Percentiles rank a stretch among this genome's conserved stretches.
Conservation (phyloP, 2,113 vertebrate species). For the Prochilodus magdalenae region DNA sequence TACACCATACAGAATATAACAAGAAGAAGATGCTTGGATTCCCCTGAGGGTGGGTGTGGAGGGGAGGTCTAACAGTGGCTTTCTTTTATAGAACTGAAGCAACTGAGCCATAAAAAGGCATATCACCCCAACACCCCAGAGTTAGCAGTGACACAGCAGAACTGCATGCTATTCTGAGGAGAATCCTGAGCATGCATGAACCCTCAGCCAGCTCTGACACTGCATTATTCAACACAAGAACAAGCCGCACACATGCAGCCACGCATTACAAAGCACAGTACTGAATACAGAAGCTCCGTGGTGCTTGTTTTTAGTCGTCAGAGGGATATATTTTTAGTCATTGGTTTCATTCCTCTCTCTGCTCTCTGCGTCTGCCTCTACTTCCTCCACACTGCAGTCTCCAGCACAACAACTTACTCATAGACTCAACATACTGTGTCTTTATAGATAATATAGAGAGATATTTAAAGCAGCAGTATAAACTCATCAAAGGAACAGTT, state of each 20-base stretch:
- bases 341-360: constrained; percentile 1
- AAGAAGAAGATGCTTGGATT: not conserved
- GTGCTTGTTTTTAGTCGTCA: no score
- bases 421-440: not conserved
- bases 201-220: constrained; percentile 21
- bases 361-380: not conserved
- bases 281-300: not conserved
- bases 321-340: constrained; percentile 12
- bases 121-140: not conserved
- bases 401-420: not conserved
- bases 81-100: not conserved
- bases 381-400: constrained; percentile 22
- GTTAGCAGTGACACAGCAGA: not conserved
- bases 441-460: not conserved
- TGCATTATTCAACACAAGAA: constrained; percentile 43
- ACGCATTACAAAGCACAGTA: not conserved
- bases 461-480: no score
- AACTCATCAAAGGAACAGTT: no score
- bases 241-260: not conserved
- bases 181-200: constrained; percentile 25
- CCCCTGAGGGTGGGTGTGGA: not conserved
- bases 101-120: no score
- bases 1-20: no score
- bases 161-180: constrained; percentile 17
- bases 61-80: not conserved